Conservation (phyloP, 2,888 invertebrate genomes). For the Aleiodes leptofemur region DNA sequence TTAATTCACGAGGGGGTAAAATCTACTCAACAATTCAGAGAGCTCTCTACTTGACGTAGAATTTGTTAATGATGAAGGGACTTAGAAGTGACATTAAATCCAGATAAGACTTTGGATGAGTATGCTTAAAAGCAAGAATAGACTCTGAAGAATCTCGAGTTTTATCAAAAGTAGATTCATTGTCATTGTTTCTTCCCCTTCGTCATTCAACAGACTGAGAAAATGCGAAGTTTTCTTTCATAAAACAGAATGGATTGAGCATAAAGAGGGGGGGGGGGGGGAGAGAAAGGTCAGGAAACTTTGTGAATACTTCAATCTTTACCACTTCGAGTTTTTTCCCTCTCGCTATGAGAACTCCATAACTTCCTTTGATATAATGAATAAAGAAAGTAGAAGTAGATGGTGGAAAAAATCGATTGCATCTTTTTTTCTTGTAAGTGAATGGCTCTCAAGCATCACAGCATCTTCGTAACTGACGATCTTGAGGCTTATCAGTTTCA, state of each 20-base stretch:
- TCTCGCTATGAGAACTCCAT: neutral
- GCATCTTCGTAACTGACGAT: too few species aligned
- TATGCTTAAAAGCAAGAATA: neutral
- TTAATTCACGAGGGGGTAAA: neutral
- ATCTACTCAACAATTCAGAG: conserved; percentile 17
- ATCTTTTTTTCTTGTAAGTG: too few species aligned
- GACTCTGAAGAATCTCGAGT: neutral
- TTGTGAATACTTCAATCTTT: conserved; percentile 1
- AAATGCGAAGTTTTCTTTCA: neutral
- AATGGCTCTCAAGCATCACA: too few species aligned
- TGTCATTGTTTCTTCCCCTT: neutral
- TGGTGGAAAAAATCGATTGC: too few species aligned
- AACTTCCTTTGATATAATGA: neutral
- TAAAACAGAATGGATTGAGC: neutral
- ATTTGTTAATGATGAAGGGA: conserved; percentile 15
- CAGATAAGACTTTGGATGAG: conserved; percentile 20
- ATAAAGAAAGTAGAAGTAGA: too few species aligned
- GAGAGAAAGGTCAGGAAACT: conserved; percentile 11
- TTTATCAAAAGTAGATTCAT: conserved; percentile 15
- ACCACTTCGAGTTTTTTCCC: conserved; percentile 3
- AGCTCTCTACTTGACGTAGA: conserved; percentile 3
- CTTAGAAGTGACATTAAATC: conserved; percentile 7
- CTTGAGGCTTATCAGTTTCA: neutral
- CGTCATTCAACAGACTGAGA: neutral
- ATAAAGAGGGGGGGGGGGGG: neutral